A percentile compares a stretch with the other conserved stretches of the same genome.
These are phyloP conservation scores for Natrix natrix DNA, from an alignment of 2,797 vertebrate species.

Conservation along the genomic window DNA sequence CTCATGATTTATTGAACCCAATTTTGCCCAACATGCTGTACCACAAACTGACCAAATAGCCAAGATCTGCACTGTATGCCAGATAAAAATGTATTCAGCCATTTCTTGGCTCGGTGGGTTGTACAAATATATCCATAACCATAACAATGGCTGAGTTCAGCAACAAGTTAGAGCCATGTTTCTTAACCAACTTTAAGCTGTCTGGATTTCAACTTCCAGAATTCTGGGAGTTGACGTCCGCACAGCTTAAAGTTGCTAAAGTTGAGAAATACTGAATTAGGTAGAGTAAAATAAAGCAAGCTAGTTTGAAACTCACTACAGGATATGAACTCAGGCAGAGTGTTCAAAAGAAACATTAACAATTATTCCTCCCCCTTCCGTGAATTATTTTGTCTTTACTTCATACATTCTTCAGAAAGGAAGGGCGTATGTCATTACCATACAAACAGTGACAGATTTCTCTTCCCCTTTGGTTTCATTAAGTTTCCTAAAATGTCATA, in stretches of 20 bases:
- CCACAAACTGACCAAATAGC: neutral
- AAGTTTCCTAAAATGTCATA: conserved; percentile 46
- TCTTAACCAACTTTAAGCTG: neutral
- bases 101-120: neutral
- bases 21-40: neutral
- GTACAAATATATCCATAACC: neutral
- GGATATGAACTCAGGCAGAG: neutral
- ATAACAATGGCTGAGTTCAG: neutral
- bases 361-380: neutral
- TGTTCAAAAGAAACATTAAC: neutral
- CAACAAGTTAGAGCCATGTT: neutral
- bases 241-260: neutral
- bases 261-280: neutral
- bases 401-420: neutral
- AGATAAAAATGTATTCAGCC: neutral
- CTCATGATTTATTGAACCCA: neutral
- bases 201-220: neutral
- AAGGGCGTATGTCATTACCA: conserved; percentile 38
- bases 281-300: neutral
- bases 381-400: neutral
- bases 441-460: neutral
- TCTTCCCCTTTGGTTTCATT: conserved; percentile 16
- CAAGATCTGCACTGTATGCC: neutral
- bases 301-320: neutral
- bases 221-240: neutral